Percentiles rank a stretch among this genome's conserved stretches.
Conservation (phyloP, 1,140 invertebrate species). For the Eueides isabella region DNA sequence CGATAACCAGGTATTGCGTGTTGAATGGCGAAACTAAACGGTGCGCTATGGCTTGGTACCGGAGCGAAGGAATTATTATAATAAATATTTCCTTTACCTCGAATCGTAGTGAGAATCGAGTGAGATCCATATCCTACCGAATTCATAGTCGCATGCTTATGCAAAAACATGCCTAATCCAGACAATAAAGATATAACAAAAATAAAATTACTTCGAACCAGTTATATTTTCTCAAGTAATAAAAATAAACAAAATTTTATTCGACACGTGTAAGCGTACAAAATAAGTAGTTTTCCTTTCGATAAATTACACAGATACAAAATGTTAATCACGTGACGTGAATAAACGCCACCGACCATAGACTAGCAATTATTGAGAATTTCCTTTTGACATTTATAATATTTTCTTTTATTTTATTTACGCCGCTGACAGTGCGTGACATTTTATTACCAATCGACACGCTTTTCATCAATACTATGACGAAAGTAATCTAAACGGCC, state of each 20-base stretch:
- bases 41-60: too few relatives aligned
- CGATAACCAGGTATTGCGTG: too few relatives aligned
- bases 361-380: constrained; percentile 8
- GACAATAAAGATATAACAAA: too few relatives aligned
- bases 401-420: background rate
- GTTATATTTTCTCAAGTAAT: background rate
- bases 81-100: too few relatives aligned
- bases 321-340: constrained; percentile 7
- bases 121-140: too few relatives aligned
- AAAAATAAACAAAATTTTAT: background rate
- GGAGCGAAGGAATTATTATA: too few relatives aligned
- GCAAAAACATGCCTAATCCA: too few relatives aligned
- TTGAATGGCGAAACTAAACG: too few relatives aligned
- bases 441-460: background rate
- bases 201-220: background rate
- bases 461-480: background rate
- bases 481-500: background rate
- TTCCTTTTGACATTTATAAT: constrained; percentile 8
- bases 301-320: constrained; percentile 9
- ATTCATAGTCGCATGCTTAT: too few relatives aligned
- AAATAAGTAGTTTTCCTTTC: background rate
- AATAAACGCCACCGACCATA: background rate
- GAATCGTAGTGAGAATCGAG: too few relatives aligned
- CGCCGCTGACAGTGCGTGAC: background rate
- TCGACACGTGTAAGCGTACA: background rate